Base-by-base conservation (phyloP, 2,113 vertebrate species). In the Psophia crepitans region DNA sequence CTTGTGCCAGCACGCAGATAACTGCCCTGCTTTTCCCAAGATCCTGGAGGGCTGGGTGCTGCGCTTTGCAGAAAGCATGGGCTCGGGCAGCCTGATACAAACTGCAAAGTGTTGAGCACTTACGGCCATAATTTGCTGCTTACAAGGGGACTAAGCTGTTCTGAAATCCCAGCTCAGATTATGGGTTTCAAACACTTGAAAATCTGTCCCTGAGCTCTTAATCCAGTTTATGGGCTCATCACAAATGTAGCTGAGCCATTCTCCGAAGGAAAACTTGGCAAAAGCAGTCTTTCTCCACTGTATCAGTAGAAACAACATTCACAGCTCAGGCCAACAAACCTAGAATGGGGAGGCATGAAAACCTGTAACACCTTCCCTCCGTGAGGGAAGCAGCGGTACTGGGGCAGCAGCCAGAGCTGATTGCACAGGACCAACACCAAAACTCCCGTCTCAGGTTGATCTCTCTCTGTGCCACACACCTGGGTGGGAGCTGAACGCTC, bases 161-260 rank as follows among this genome's bases (percentile, higher is more conserved):
- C 43, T 41, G 43, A 64, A 78, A 96, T n/a, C 27, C 35, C 69
- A 71, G 41, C 33, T 69, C 74, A 82, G 89, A 85, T 93, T 76
- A 82, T 41, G 61, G 49, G 65, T 80, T 93, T 76, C 49, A 90
- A 76, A 90, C 6, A n/a, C 53, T 8, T 22, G 37, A 48, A 89
- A 95, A 84, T 79, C 93, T 63, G 56, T 53, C 37, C 57, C 53
- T 91, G 89, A 86, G 82, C 58, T 86, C 68, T 91, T 90, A 94
- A 90, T 84, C 79, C 56, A 73, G 58, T 81, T 90, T 74, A 46
- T 28, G 85, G 46, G 39, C 54, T 96, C 88, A 30, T 74, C 85
- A 74, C 0, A 2, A 93, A 61, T 39, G 79, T 63, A 90, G 33
- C 51, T 9, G 48, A 93, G 85, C 66, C 85, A 66, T 94, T 88